Base-by-base conservation (phyloP, 2,888 invertebrate genomes). In the Priapulus caudatus region DNA sequence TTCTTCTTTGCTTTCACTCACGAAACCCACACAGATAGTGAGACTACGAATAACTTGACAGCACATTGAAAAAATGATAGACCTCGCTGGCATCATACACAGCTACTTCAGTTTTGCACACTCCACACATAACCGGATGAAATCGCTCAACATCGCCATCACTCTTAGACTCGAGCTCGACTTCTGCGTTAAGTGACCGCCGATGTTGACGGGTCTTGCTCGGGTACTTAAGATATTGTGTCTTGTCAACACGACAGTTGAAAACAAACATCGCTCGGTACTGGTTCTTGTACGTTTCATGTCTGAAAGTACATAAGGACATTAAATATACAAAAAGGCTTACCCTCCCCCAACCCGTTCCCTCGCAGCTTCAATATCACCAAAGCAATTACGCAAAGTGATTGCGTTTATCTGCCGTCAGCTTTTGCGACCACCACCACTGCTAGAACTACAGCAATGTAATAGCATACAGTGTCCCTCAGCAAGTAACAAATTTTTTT, bases 221-320 rank as follows among this genome's bases (percentile, higher is more conserved):
- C 19, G 66, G 67, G 49, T 63, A 67, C 53, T 62, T 62, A 4
- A 71, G 60, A 2, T 56, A 48, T 43, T 63, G 56, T 10, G 61
- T 59, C 20, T 50, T 59, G 52, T 75, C 72, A 2, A 76, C 67
- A n/a, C 53, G 61, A 64, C 78, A 78, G 64, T 78, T 78, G 60
- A 69, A 69, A 1, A 78, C 78, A 67, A 79, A 79, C 78, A 79
- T 79, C 10, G 79, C 78, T 57, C 79, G 66, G 63, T 77, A 79
- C 60, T 79, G 79, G 53, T 73, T 72, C 51, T 69, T 67, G 62
- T 77, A 78, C 1, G 69, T 59, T 43, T 70, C 74, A 63, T 78
- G 78, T 54, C 74, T 75, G 64, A 20, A 64, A 63, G 43, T 48
- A 47, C 20, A 3, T 33, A n/a, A 33, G n/a, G n/a, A n/a, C n/a